Conservation (phyloP, 2,113 vertebrate species). For the Misgurnus mizolepis region DNA sequence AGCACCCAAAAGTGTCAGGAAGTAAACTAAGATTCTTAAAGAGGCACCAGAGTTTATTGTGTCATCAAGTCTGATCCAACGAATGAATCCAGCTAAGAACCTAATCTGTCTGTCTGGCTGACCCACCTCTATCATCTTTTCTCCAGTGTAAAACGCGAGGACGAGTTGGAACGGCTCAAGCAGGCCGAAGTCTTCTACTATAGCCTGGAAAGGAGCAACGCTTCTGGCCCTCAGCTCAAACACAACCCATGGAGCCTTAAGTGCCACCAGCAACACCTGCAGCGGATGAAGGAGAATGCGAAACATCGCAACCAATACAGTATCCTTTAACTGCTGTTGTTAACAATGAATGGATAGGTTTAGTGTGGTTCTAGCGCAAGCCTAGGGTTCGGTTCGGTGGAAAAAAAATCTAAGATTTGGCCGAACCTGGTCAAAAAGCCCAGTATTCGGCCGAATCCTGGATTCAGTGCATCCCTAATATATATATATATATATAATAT, state of each 20-base stretch:
- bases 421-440: too few species aligned
- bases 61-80: neutral
- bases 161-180: slow-evolving; percentile 70
- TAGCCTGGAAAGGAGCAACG: slow-evolving; percentile 89
- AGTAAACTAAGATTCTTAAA: too few species aligned
- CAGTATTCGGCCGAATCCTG: too few species aligned
- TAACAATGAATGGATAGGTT: neutral
- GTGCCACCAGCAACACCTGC: slow-evolving; percentile 96
- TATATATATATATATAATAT: too few species aligned
- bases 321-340: slow-evolving; percentile 83
- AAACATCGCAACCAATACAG: slow-evolving; percentile 98
- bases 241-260: slow-evolving; percentile 99
- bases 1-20: too few species aligned
- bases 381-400: too few species aligned
- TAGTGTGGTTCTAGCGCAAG: too few species aligned
- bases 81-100: neutral
- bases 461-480: too few species aligned
- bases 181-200: slow-evolving; percentile 91
- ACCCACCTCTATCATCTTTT: slow-evolving; percentile 33
- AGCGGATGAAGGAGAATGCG: slow-evolving; percentile 96
- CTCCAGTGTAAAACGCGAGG: slow-evolving; percentile 84
- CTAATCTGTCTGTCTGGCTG: neutral
- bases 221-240: slow-evolving; percentile 86
- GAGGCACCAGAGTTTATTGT: neutral
- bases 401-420: too few species aligned